These are phyloP conservation scores for Athripsodes cinereus DNA, from an alignment of 2,888 invertebrate species.

Conservation along the genomic window DNA sequence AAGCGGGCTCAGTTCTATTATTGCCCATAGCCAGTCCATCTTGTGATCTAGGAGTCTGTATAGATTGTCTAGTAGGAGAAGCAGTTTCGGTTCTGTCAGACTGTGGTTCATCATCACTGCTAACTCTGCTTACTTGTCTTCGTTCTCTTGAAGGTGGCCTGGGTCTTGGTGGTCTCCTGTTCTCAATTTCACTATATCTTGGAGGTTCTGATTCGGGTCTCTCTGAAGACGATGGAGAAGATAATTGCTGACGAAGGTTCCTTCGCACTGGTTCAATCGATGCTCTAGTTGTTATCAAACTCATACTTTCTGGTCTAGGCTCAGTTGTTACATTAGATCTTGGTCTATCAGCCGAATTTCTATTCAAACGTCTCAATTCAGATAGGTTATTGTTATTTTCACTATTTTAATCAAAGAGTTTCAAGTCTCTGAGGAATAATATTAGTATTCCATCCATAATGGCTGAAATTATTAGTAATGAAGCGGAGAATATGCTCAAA, in stretches of 20 bases:
- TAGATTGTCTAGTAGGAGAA: constrained; percentile 1
- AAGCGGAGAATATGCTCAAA: constrained; percentile 42
- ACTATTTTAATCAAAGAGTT: constrained; percentile 32
- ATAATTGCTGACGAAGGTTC: not conserved
- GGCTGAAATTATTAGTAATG: constrained; percentile 39
- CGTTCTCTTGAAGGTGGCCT: constrained; percentile 14
- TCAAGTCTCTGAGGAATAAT: constrained; percentile 39
- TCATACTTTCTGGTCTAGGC: not conserved
- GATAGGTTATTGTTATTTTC: constrained; percentile 14
- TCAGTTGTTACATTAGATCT: not conserved
- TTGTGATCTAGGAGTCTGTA: constrained; percentile 5
- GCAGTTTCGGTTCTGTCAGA: not conserved
- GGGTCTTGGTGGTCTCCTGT: constrained; percentile 16
- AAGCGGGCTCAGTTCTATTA: not conserved
- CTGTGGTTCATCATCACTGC: constrained; percentile 12
- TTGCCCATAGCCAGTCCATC: constrained; percentile 12
- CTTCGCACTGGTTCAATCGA: not conserved
- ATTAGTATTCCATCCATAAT: constrained; percentile 43
- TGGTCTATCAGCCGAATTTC: not conserved
- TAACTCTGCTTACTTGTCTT: not conserved
- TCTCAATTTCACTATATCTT: constrained; percentile 7
- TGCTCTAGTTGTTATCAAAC: not conserved
- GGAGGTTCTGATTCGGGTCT: not conserved
- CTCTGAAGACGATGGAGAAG: not conserved
- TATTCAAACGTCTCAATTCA: not conserved